Conservation (phyloP, 2,888 invertebrate genomes). For the Mesorhabditis belari region DNA sequence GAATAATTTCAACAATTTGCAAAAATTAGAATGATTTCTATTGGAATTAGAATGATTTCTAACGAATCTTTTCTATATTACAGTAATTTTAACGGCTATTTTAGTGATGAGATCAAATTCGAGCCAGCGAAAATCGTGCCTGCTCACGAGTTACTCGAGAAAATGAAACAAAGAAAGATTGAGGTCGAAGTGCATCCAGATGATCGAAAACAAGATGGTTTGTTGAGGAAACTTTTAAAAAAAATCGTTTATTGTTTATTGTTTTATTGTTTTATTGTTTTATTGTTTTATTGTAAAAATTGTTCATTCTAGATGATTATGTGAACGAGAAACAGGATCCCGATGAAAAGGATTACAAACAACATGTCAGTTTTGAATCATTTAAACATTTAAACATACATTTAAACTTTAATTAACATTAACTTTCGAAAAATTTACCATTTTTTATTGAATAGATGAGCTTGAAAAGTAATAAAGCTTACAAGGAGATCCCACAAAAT, state of each 20-base stretch:
- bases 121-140: background rate
- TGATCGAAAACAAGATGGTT: constrained; percentile 5
- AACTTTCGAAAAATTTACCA: no score
- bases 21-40: no score
- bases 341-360: constrained; percentile 45
- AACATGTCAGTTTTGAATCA: no score
- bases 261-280: background rate
- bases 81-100: background rate
- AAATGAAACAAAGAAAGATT: background rate
- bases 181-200: constrained; percentile 5
- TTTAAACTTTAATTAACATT: no score
- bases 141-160: background rate
- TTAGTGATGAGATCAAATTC: background rate
- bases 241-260: background rate
- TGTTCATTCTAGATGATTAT: constrained; percentile 24
- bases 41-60: background rate
- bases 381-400: no score
- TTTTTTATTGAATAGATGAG: no score
- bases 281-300: background rate
- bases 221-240: background rate
- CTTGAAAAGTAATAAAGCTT: no score
- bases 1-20: no score
- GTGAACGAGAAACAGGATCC: constrained; percentile 32
- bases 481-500: no score
- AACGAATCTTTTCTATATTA: background rate